Percentiles rank a stretch among this genome's conserved stretches.
Evolutionary conservation across 92 coral and sea anemone genomes (phyloP).

Genomic region (Porites lobata): DNA sequence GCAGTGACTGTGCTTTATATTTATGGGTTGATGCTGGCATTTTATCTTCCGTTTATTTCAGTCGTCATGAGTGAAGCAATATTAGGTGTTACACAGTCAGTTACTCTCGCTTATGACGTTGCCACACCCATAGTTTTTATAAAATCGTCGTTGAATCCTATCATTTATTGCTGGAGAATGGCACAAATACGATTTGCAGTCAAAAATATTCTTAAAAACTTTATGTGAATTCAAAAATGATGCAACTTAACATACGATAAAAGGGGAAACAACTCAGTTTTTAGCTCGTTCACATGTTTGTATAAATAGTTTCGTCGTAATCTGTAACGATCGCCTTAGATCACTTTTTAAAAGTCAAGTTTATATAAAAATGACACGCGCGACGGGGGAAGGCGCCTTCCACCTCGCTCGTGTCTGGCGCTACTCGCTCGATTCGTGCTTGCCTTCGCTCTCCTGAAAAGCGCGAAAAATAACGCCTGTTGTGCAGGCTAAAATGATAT

Average conservation of each 20-base stretch:
- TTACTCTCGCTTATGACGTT: slow-evolving; percentile 47
- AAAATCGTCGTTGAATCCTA: slow-evolving; percentile 46
- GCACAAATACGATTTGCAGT: not conserved
- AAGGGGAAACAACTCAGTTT: too few relatives aligned
- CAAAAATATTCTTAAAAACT: not conserved
- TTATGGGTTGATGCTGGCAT: slow-evolving; percentile 12
- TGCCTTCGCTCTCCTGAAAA: too few relatives aligned
- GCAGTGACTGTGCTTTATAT: slow-evolving; percentile 40
- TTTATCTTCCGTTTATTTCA: slow-evolving; percentile 48
- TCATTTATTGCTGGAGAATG: slow-evolving; percentile 45
- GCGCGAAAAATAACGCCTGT: too few relatives aligned
- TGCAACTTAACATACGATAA: not conserved
- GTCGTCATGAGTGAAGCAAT: slow-evolving; percentile 34
- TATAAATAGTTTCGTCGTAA: too few relatives aligned
- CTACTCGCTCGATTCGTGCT: too few relatives aligned
- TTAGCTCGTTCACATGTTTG: too few relatives aligned
- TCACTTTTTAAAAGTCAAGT: too few relatives aligned
- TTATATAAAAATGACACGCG: too few relatives aligned
- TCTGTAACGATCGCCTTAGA: too few relatives aligned
- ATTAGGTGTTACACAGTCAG: slow-evolving; percentile 21
- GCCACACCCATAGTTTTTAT: slow-evolving; percentile 41
- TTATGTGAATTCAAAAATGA: not conserved
- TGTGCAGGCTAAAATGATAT: too few relatives aligned
- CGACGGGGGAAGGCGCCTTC: too few relatives aligned
- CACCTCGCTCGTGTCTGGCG: too few relatives aligned